Conservation (phyloP, 1,140 invertebrate species). For the Dermatophagoides farinae region DNA sequence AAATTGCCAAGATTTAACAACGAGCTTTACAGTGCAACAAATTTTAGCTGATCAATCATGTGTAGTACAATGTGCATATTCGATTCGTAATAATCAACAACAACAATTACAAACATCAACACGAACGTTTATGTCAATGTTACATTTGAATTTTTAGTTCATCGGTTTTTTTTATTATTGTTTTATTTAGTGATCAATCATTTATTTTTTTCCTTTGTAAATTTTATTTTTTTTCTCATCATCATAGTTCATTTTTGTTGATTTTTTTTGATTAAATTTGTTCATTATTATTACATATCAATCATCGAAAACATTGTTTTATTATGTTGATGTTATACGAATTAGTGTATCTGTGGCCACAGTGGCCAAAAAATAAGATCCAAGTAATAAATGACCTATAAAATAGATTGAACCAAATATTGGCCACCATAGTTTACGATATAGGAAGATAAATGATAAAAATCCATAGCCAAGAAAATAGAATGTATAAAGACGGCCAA, state of each 20-base stretch:
- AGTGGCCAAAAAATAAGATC: not conserved
- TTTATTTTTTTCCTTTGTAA: not conserved
- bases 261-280: not conserved
- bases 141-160: not conserved
- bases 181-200: not conserved
- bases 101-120: not conserved
- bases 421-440: slow-evolving; percentile 34
- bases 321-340: not conserved
- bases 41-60: slow-evolving; percentile 67
- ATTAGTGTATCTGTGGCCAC: not conserved
- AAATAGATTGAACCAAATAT: slow-evolving; percentile 11
- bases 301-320: not conserved
- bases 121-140: not conserved
- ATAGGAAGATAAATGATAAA: slow-evolving; percentile 52
- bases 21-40: slow-evolving; percentile 55
- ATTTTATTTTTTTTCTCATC: not conserved
- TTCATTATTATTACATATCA: not conserved
- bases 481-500: slow-evolving; percentile 9
- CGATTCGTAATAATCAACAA: slow-evolving; percentile 24
- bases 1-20: slow-evolving; percentile 55
- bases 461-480: slow-evolving; percentile 63
- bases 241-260: not conserved
- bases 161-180: not conserved
- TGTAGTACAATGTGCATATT: slow-evolving; percentile 54
- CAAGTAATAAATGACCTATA: slow-evolving; percentile 8